These are phyloP conservation scores for Sitodiplosis mosellana DNA, from an alignment of 1,140 invertebrate genomes.

Conservation along the genomic window DNA sequence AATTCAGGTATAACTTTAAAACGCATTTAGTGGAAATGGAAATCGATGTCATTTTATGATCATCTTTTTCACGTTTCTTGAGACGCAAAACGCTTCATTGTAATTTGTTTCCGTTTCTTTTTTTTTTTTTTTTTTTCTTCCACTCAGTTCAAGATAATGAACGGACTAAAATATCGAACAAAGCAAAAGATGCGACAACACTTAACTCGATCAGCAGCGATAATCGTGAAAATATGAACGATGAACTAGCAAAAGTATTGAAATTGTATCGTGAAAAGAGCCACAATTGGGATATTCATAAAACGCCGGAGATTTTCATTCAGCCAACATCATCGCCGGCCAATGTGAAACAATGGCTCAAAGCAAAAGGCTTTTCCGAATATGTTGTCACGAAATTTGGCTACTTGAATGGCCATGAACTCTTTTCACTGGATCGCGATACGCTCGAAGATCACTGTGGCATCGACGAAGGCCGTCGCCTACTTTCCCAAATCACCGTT, in stretches of 20 bases:
- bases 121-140: too few relatives aligned
- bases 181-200: neutral
- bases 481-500: constrained; percentile 55
- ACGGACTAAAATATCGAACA: neutral
- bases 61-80: too few relatives aligned
- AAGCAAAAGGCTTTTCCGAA: constrained; percentile 51
- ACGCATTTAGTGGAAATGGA: too few relatives aligned
- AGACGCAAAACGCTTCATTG: too few relatives aligned
- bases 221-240: constrained; percentile 34
- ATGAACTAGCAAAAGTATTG: constrained; percentile 48
- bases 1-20: too few relatives aligned
- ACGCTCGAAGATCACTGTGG: constrained; percentile 52
- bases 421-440: constrained; percentile 42
- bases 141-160: neutral
- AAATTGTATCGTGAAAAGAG: constrained; percentile 36
- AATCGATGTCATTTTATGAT: too few relatives aligned
- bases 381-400: constrained; percentile 40
- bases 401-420: constrained; percentile 43
- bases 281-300: constrained; percentile 38
- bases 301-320: constrained; percentile 54
- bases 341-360: constrained; percentile 58
- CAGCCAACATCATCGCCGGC: constrained; percentile 36
- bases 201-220: neutral
- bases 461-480: constrained; percentile 43
- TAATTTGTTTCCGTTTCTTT: too few relatives aligned